Base-by-base conservation (phyloP, 2,888 invertebrate species). In the Athalia circularis region DNA sequence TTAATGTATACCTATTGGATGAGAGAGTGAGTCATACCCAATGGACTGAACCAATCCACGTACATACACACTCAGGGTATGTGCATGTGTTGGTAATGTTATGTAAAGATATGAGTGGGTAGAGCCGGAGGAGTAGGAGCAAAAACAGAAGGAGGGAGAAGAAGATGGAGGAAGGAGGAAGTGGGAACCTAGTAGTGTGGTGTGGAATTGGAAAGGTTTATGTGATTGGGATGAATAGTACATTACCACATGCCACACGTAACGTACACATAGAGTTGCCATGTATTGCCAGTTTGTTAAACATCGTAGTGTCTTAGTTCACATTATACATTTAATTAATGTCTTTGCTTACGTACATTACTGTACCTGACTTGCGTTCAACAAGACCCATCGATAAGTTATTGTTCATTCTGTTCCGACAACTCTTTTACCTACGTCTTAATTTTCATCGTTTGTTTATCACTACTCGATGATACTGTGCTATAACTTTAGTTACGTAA, bases 401-500 rank as follows among this genome's bases (percentile, higher is more conserved):
- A 59, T 59, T 59, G 7, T 72, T 72, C n/a, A 45, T 47, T 45
- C 43, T 57, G 47, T 72, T 59, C 45, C 13, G 57, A 8, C n/a
- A 15, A 13, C 9, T 43, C 11, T 59, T 3, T 13, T 9, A 3
- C 13, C 13, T 11, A 4, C 7, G 0, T 47, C 15, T 48, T 72
- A 29, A 50, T 62, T 62, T 75, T 29, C 43, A 29, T 29, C 5
- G n/a, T 11, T 52, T 62, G 48, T 62, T 75, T 43, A 50, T 62
- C 62, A 6, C 43, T 29, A 7, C 4, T 62, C 50, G n/a, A 72
- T 29, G n/a, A 62, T 75, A 7, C 47, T 15, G n/a, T 48, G n/a
- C 43, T 75, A 7, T 64, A n/a, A 61, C 29, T 59, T 81, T 76
- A 84, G 84, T 89, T 89, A 89, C 88, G 85, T 89, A 89, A 89